Conservation (phyloP, 2,888 invertebrate species). For the Lochmaea capreae region DNA sequence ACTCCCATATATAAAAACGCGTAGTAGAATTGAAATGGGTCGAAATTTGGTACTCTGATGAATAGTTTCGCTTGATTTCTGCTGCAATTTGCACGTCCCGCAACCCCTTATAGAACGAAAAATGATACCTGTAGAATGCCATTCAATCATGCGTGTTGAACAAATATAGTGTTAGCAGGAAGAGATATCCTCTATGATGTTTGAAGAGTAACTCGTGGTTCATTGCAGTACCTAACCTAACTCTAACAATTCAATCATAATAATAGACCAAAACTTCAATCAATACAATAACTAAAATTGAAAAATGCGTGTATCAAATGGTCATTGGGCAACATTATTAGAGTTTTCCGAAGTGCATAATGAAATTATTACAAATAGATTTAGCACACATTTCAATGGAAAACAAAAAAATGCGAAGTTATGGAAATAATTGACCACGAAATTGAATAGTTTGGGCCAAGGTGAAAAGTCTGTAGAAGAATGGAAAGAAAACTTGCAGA, state of each 20-base stretch:
- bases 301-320: slow-evolving; percentile 9
- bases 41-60: slow-evolving; percentile 19
- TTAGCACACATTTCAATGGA: not conserved
- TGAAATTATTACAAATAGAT: not conserved
- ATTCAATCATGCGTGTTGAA: not conserved
- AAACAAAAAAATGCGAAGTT: slow-evolving; percentile 1
- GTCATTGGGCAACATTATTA: slow-evolving; percentile 1
- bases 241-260: too few relatives aligned
- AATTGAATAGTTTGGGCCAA: too few relatives aligned
- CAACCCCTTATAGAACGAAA: slow-evolving; percentile 18
- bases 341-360: slow-evolving; percentile 5
- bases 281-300: too few relatives aligned
- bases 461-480: too few relatives aligned
- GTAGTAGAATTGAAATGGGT: slow-evolving; percentile 18
- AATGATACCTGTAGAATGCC: slow-evolving; percentile 11
- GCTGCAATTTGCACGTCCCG: slow-evolving; percentile 8
- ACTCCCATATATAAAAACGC: too few relatives aligned
- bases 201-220: too few relatives aligned
- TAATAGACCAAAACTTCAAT: too few relatives aligned
- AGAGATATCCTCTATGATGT: too few relatives aligned
- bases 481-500: too few relatives aligned
- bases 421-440: slow-evolving; percentile 5
- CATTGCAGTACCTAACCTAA: too few relatives aligned
- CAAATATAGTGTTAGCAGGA: too few relatives aligned
- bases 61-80: too few relatives aligned